These are phyloP conservation scores for Melitaea cinxia DNA, from an alignment of 1,140 invertebrate species.

Conservation along the genomic window DNA sequence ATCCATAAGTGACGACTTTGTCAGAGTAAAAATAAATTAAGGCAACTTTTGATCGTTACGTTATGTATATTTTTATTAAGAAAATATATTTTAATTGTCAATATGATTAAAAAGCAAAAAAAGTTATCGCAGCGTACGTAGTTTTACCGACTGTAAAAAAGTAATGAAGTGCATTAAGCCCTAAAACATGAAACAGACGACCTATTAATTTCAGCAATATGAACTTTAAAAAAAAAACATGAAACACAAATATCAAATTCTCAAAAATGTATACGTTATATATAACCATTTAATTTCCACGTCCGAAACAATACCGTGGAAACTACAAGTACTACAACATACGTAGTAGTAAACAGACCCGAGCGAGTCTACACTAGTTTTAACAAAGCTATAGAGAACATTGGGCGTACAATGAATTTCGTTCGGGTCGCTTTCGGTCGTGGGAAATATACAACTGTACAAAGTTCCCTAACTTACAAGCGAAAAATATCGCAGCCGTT, in stretches of 20 bases:
- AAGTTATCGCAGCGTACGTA: too few species aligned
- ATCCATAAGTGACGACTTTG: too few species aligned
- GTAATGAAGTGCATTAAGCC: too few species aligned
- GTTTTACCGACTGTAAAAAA: too few species aligned
- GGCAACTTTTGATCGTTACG: too few species aligned
- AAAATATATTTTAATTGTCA: too few species aligned
- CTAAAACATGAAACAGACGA: too few species aligned
- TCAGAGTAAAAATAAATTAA: too few species aligned
- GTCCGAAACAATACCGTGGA: conserved; percentile 13
- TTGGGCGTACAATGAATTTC: conserved; percentile 40
- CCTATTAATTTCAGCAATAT: neutral
- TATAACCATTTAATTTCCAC: conserved; percentile 13
- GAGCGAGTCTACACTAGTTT: conserved; percentile 30
- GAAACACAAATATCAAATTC: neutral
- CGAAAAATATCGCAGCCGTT: conserved; percentile 56
- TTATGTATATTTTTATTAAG: too few species aligned
- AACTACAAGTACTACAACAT: conserved; percentile 16
- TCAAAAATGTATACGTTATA: neutral
- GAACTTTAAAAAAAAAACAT: neutral
- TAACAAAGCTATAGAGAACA: conserved; percentile 41
- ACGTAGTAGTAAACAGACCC: conserved; percentile 20
- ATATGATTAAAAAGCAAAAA: too few species aligned
- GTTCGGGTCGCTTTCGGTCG: conserved; percentile 48
- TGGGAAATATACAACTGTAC: conserved; percentile 65
- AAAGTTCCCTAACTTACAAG: conserved; percentile 58